These are phyloP conservation scores for Eumerus sabulonum DNA, from an alignment of 2,888 invertebrate genomes.

Conservation along the genomic window DNA sequence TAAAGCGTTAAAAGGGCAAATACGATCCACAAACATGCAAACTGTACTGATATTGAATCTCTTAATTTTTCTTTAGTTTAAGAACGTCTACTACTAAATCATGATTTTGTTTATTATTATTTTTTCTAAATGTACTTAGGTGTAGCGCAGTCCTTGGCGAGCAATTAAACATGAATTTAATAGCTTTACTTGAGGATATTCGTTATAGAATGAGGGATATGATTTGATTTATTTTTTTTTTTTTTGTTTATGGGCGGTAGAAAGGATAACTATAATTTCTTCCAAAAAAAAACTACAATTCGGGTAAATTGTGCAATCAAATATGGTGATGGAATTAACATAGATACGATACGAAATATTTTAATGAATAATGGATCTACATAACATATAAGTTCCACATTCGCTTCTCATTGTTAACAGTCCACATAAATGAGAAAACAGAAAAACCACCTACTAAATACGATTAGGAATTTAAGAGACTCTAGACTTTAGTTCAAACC, in stretches of 20 bases:
- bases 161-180: constrained; percentile 25
- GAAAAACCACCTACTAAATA: constrained; percentile 67
- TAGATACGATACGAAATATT: constrained; percentile 20
- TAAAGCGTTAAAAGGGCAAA: constrained; percentile 32
- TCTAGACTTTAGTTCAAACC: constrained; percentile 40
- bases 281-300: constrained; percentile 72
- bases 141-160: neutral
- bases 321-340: constrained; percentile 81
- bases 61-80: constrained; percentile 51
- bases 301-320: constrained; percentile 93
- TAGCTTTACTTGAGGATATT: constrained; percentile 22
- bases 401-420: constrained; percentile 43
- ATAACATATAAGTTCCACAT: constrained; percentile 28
- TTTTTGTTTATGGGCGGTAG: constrained; percentile 59
- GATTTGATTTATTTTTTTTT: constrained; percentile 8
- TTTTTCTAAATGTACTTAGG: constrained; percentile 7
- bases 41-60: constrained; percentile 68
- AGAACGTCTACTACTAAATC: constrained; percentile 16
- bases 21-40: constrained; percentile 38
- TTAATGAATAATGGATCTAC: neutral
- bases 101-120: constrained; percentile 31
- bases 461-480: constrained; percentile 59
- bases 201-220: neutral
- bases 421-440: constrained; percentile 19
- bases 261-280: constrained; percentile 7